Evolutionary conservation across 2,113 vertebrate species (phyloP), one percentile per base, ranked within the genome.

Genomic region (Pyrgilauda ruficollis): DNA sequence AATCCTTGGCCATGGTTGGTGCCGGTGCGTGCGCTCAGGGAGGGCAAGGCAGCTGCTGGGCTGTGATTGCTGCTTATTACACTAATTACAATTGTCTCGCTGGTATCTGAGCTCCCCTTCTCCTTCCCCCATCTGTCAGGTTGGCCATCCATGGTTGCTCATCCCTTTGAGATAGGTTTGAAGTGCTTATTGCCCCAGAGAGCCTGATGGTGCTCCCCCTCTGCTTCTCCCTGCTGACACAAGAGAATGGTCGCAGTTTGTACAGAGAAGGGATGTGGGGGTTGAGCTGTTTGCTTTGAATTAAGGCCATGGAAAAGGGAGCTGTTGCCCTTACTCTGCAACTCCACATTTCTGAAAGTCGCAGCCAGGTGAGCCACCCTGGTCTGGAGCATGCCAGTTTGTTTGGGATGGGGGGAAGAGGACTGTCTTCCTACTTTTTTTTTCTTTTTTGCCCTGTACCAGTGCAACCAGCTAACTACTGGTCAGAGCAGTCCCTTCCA

Each of bases 201-300:
- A 88, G 6, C 47, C 15, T 1, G 0, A 7, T 1, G 2, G 70
- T 1, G 1, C 49, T 63, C 27, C 22, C 7, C 0, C 39, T 67
- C 47, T 0, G 0, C 33, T 76, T 23, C 64, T 14, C 59, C 0
- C 0, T 5, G 0, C n/a, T 46, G n/a, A 6, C 62, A 13, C 3
- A 3, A 41, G 39, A 63, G 46, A 78, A 41, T 7, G 24, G n/a
- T 39, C 0, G 0, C 1, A 0, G 24, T 52, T 78, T 61, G 64
- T 56, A 4, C 15, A 56, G 16, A 30, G 61, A 52, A 50, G 69
- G 52, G 55, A 14, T 68, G 56, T 13, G n/a, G 30, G 52, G 21
- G 11, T 49, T 81, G 20, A 74, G 33, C 50, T 80, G 19, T 67
- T 78, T 62, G 19, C 37, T 20, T 30, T 90, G 58, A 80, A 75